A percentile compares a stretch with the other conserved stretches of the same genome.
Evolutionary conservation across 2,797 vertebrate species (phyloP).

Genomic region (Pangasius macronema): DNA sequence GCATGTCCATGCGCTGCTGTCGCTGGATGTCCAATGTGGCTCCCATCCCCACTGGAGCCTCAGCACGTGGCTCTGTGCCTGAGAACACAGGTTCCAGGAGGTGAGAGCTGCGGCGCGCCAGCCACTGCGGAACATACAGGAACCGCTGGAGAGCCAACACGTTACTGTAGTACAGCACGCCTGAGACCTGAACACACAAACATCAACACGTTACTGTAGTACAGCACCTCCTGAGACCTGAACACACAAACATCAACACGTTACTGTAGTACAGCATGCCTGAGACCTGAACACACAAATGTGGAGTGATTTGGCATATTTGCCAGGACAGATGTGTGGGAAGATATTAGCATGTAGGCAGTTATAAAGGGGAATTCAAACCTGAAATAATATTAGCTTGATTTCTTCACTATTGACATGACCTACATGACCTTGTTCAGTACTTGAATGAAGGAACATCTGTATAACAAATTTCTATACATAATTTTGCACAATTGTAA

Average conservation of each 20-base stretch:
- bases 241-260: background rate
- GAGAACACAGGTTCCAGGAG: constrained; percentile 88
- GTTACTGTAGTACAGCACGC: constrained; percentile 81
- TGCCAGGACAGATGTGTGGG: background rate
- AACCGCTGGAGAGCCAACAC: constrained; percentile 79
- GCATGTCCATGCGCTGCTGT: constrained; percentile 90
- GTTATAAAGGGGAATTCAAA: background rate
- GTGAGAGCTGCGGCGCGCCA: constrained; percentile 79
- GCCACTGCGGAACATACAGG: constrained; percentile 81
- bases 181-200: constrained; percentile 80
- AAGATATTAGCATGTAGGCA: background rate
- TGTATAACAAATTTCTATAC: no score
- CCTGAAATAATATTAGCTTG: background rate
- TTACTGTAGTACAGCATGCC: background rate
- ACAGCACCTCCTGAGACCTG: background rate
- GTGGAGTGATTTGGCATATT: background rate
- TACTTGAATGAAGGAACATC: background rate
- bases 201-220: constrained; percentile 51
- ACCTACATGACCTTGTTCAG: background rate
- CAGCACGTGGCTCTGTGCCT: constrained; percentile 80
- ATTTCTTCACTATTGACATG: background rate
- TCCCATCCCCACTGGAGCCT: constrained; percentile 90
- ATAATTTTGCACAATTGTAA: no score
- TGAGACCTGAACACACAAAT: background rate
- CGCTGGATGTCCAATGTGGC: constrained; percentile 96